Evolutionary conservation across 1,140 invertebrate genomes (phyloP), one percentile per base, ranked within the genome.

Genomic region (Subanguina moxae): DNA sequence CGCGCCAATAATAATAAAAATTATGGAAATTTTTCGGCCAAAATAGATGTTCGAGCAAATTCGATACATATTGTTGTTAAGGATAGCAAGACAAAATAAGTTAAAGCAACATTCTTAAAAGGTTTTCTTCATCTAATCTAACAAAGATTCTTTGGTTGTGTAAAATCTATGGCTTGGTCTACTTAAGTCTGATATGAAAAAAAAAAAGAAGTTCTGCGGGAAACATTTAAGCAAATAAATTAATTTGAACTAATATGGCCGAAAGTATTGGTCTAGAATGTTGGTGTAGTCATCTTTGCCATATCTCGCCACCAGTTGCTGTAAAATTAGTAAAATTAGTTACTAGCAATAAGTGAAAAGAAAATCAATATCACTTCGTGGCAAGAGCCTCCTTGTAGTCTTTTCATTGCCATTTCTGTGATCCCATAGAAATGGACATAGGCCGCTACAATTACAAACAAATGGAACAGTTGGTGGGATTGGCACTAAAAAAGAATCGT

Each of bases 361-460:
- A 45, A n/a, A 45, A 45, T 13, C 11, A 25, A 45, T 11, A 11
- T 45, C 43, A 45, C n/a, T 38, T 38, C 32, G 32, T 38, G 32
- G 52, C 72, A 74, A 0, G 72, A 74, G 17, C 74, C 72, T 23
- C 59, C 68, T 58, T 77, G 30, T 17, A 75, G 42, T 21, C 75
- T 62, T 63, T 78, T 76, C 68, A 75, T 77, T 15, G 94, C 93
- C 88, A 97, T 92, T 85, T 94, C 91, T 43, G 91, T 92, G 77
- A 97, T 96, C 38, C 94, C 94, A 78, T 97, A 93, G 82, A 94
- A 97, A 84, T 98, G 95, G 42, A 97, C 93, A 84, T 97, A 94
- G 3, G 95, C 94, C 38, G 93, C 94, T 13, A 91, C 90, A 80
- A 97, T 90, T 30, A 98, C 94, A 70, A 97, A 87, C n/a, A 97